Base-by-base conservation (phyloP, 2,113 vertebrate species). In the Desmodus rotundus region DNA sequence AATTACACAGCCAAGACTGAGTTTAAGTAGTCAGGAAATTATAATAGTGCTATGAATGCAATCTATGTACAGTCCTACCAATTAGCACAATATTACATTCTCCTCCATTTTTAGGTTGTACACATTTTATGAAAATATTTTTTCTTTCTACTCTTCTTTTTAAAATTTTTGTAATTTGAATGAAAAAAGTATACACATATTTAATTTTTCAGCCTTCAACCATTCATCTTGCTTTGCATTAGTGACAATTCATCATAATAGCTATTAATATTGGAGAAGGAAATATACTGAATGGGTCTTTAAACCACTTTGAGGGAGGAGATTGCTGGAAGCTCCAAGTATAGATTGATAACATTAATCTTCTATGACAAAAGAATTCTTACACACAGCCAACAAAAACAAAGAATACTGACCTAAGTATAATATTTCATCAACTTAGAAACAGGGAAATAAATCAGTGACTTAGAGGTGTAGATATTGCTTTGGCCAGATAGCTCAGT, bases 31-130 rank as follows among this genome's bases (percentile, higher is more conserved):
- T 6, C 12, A 10, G 7, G n/a, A 41, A n/a, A 20, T 4, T 2
- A 1, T 20, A 20, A 52, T 22, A 24, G 3, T 43, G 2, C 43
- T 16, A 11, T 8, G 12, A 4, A 22, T 7, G 14, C 4, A 26
- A 65, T 5, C 68, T 4, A 17, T 0, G 7, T 2, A 5, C 4
- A 3, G 12, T 12, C 33, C 20, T 20, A 50, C 24, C 4, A 4
- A 28, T 7, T 8, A 20, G 38, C 17, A 20, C 20, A 16, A 24
- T 3, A 5, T 13, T 9, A 22, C 2, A 0, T 12, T 73, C 26
- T 45, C 7, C 9, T 63, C 24, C 26, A 26, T 92, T 70, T 54
- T 31, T 24, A 28, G 1, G 12, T 10, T 38, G 0, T 6, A 9
- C 2, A 36, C 4, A 31, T 43, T 61, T 61, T 63, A 56, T 2